phyloP scores from a whole-genome alignment of 2,888 invertebrate species.

The Petrolisthes cinctipes region DNA sequence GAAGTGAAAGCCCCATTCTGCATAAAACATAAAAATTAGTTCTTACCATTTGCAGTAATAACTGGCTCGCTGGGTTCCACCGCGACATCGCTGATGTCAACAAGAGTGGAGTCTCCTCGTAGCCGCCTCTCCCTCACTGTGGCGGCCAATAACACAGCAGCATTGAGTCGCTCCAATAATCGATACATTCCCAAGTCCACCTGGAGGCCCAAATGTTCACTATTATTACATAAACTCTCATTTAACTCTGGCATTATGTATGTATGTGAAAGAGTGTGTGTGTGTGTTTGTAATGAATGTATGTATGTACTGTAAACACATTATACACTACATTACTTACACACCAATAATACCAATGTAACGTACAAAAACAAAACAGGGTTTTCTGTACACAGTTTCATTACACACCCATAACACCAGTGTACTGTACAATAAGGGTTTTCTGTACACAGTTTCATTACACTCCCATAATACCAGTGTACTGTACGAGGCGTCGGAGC shows the following conservation, averaged over 20 bases:
- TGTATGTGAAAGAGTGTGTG: neutral
- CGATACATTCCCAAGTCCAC: slow-evolving; percentile 48
- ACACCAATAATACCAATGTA: neutral
- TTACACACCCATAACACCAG: too few relatives aligned
- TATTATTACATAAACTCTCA: neutral
- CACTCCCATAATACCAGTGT: too few relatives aligned
- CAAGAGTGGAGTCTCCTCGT: slow-evolving; percentile 40
- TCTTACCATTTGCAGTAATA: slow-evolving; percentile 43
- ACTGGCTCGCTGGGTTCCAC: slow-evolving; percentile 53
- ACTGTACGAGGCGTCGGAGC: too few relatives aligned
- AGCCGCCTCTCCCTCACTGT: slow-evolving; percentile 47
- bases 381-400: too few relatives aligned
- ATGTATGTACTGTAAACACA: neutral
- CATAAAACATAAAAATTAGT: neutral
- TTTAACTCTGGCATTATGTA: neutral
- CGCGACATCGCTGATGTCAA: slow-evolving; percentile 48
- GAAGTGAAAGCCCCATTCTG: neutral
- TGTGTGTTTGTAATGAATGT: neutral
- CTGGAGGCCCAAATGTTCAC: neutral
- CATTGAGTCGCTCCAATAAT: slow-evolving; percentile 45
- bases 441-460: too few relatives aligned
- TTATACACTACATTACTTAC: too few relatives aligned
- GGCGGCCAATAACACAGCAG: slow-evolving; percentile 49
- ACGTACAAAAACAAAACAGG: neutral
- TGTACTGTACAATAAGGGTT: too few relatives aligned